Evolutionary conservation across 2,888 invertebrate genomes (phyloP).

Genomic region (Eugnorisma glareosa): DNA sequence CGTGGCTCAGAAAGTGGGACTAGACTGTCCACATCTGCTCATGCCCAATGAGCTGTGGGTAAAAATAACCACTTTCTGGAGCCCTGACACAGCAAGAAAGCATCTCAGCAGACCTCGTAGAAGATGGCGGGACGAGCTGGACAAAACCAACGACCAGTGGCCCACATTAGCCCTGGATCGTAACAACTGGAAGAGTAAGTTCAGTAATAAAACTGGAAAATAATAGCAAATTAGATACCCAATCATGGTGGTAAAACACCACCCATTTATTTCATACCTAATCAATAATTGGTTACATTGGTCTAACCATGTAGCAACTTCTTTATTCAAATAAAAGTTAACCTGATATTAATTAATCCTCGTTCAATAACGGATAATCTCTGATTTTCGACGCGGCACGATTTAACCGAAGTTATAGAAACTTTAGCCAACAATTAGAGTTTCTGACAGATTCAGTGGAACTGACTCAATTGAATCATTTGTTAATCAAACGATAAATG

Average conservation of each 20-base stretch:
- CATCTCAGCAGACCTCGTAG: too few species aligned
- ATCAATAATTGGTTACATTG: background rate
- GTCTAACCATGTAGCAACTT: background rate
- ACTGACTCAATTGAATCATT: slow-evolving; percentile 54
- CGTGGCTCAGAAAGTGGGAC: too few species aligned
- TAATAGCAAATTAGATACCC: background rate
- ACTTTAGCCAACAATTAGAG: slow-evolving; percentile 57
- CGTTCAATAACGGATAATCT: background rate
- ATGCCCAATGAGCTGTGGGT: too few species aligned
- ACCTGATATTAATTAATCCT: slow-evolving; percentile 6
- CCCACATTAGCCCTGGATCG: too few species aligned
- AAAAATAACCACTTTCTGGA: too few species aligned
- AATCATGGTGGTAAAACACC: background rate
- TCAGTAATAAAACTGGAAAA: background rate
- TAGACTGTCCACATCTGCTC: too few species aligned
- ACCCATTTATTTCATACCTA: too few species aligned
- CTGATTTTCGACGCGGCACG: slow-evolving; percentile 33
- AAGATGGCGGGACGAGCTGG: too few species aligned
- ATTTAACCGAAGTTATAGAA: slow-evolving; percentile 44
- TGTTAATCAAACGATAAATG: slow-evolving; percentile 23
- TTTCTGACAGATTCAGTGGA: slow-evolving; percentile 44
- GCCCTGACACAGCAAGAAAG: too few species aligned
- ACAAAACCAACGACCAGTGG: too few species aligned
- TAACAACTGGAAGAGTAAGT: too few species aligned
- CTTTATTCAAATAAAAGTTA: background rate